Conservation (phyloP, 2,888 invertebrate species). For the Lypha dubia region DNA sequence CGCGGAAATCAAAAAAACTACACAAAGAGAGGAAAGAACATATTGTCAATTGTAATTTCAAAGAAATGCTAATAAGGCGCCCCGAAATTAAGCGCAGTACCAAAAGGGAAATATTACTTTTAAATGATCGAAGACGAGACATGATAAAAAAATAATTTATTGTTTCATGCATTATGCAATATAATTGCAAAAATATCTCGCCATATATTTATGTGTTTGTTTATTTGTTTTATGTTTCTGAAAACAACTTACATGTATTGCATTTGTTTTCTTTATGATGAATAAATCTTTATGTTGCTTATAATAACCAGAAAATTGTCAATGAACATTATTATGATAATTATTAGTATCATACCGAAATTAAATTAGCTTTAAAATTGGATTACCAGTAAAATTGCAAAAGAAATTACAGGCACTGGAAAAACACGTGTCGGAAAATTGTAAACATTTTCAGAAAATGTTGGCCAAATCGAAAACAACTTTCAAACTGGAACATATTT, state of each 20-base stretch:
- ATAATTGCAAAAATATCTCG: slow-evolving; percentile 11
- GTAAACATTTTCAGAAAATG: too few relatives aligned
- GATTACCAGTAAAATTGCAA: too few relatives aligned
- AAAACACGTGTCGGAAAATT: too few relatives aligned
- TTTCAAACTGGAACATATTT: too few relatives aligned
- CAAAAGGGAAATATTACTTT: slow-evolving; percentile 73
- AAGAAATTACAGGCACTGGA: too few relatives aligned
- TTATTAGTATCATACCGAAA: too few relatives aligned
- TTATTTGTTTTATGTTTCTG: not conserved
- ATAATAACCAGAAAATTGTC: too few relatives aligned
- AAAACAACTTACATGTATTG: too few relatives aligned
- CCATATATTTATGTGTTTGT: not conserved
- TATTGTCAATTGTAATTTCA: slow-evolving; percentile 71
- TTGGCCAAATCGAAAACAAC: too few relatives aligned
- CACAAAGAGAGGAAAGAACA: slow-evolving; percentile 8
- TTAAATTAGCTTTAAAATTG: too few relatives aligned
- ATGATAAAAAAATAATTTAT: not conserved
- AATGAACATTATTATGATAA: too few relatives aligned
- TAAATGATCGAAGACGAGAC: slow-evolving; percentile 67
- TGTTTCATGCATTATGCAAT: not conserved
- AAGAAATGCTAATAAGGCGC: slow-evolving; percentile 73
- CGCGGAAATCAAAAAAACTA: slow-evolving; percentile 11
- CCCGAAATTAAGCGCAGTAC: slow-evolving; percentile 70
- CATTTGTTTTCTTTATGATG: not conserved
- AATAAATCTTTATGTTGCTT: too few relatives aligned